Conservation (phyloP, 2,888 invertebrate species). For the Philonicus albiceps region DNA sequence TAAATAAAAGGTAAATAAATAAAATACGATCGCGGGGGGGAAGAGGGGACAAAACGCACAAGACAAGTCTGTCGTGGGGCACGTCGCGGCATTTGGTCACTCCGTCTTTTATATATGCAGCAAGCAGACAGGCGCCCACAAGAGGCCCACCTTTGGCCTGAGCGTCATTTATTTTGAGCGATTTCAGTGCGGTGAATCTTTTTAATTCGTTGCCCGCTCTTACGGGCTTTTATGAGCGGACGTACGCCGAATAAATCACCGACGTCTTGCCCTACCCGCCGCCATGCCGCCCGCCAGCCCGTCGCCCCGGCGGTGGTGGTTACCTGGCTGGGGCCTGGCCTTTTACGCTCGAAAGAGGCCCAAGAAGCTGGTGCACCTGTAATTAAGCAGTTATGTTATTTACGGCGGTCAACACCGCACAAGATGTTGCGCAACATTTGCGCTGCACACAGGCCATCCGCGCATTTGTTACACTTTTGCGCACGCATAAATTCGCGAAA, state of each 20-base stretch:
- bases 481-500: neutral
- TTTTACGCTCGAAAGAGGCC: neutral
- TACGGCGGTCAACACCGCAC: neutral
- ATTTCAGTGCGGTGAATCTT: constrained; percentile 28
- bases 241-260: constrained; percentile 17
- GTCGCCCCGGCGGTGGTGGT: neutral
- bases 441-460: neutral
- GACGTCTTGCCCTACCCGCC: neutral
- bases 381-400: constrained; percentile 12
- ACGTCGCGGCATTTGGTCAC: constrained; percentile 35
- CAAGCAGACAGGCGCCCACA: constrained; percentile 50
- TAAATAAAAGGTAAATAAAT: neutral
- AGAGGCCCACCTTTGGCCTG: constrained; percentile 49
- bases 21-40: neutral
- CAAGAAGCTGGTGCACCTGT: constrained; percentile 4
- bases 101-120: constrained; percentile 16
- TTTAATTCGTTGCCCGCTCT: constrained; percentile 10
- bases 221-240: neutral
- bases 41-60: neutral
- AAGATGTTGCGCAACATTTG: constrained; percentile 14
- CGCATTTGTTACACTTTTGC: neutral
- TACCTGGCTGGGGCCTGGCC: neutral
- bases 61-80: neutral
- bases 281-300: neutral
- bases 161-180: constrained; percentile 37